Percentiles rank a stretch among this genome's conserved stretches.
Conservation (phyloP, 2,797 vertebrate genomes). For the Microctenopoma lineatum region DNA sequence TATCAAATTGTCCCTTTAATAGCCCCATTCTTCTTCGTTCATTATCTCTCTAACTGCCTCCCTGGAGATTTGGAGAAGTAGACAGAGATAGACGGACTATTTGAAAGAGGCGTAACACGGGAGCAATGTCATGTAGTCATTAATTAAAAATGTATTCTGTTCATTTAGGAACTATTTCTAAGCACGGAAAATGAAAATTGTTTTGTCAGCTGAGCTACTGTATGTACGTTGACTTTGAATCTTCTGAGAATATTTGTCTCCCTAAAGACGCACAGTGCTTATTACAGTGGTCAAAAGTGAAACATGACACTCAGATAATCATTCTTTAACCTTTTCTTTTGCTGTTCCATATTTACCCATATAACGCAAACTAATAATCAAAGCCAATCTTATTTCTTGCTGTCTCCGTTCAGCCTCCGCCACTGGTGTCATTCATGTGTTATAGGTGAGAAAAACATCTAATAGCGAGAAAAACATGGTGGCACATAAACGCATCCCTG, state of each 20-base stretch:
- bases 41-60: constrained; percentile 71
- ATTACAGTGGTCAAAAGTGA: neutral
- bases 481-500: constrained; percentile 74
- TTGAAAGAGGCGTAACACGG: neutral
- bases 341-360: constrained; percentile 55
- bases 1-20: constrained; percentile 82
- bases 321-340: constrained; percentile 20
- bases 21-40: constrained; percentile 78
- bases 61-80: constrained; percentile 34
- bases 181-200: neutral
- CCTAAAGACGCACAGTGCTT: neutral
- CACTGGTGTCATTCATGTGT: constrained; percentile 72
- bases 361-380: constrained; percentile 71
- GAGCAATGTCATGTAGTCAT: constrained; percentile 11
- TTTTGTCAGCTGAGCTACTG: neutral
- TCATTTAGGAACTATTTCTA: neutral
- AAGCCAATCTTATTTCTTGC: constrained; percentile 53
- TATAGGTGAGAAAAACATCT: constrained; percentile 71
- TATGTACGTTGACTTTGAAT: neutral
- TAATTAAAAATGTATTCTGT: constrained; percentile 36
- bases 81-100: constrained; percentile 38
- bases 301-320: constrained; percentile 6
- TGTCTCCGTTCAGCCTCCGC: constrained; percentile 37
- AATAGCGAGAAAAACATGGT: constrained; percentile 67
- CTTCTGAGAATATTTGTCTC: neutral